Evolutionary conservation across 2,113 vertebrate genomes (phyloP), one percentile per base, ranked within the genome.

Genomic region (Sylvietta virens): DNA sequence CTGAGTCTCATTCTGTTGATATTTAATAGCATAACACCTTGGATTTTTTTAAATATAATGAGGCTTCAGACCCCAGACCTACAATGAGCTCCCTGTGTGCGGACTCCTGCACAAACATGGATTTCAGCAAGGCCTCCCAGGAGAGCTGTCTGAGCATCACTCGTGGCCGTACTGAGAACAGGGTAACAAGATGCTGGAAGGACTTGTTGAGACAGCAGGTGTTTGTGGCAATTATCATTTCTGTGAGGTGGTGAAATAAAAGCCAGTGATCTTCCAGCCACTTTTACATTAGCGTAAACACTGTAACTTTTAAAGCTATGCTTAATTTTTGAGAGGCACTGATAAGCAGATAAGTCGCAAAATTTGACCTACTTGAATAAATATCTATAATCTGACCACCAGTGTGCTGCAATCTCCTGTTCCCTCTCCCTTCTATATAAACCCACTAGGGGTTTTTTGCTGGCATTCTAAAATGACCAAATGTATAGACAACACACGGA

Each of bases 281-380:
- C 60, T 94, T 64, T 19, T 39, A 57, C 45, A 23, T 91, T 79
- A 79, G n/a, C 0, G 0, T 23, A 86, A 93, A 86, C 67, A 27
- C 13, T n/a, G 20, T 40, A 78, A 92, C 71, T 94, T 94, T 64
- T 71, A 86, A 76, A 93, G 88, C 48, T 39, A 19, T 9, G 65
- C 33, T 81, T 80, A 66, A 76, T 79, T 92, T 80, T 86, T 91
- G 53, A 95, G 80, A 82, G 65, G 39, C 21, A 16, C 40, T 71
- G 72, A 20, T 67, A 92, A 96, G 90, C 45, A 93, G 82, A 39
- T 88, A 90, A 96, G 15, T 86, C 5, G 0, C 48, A 69, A 79
- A 92, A 93, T 88, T 74, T 93, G 37, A 96, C 82, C 92, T 95
- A 74, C 88, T 93, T 96, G 80, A 92, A 88, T 90, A 92, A 95